A percentile compares a stretch with the other conserved stretches of the same genome.
Evolutionary conservation across 1,140 invertebrate genomes (phyloP).

Genomic region (Vanessa tameamea): DNA sequence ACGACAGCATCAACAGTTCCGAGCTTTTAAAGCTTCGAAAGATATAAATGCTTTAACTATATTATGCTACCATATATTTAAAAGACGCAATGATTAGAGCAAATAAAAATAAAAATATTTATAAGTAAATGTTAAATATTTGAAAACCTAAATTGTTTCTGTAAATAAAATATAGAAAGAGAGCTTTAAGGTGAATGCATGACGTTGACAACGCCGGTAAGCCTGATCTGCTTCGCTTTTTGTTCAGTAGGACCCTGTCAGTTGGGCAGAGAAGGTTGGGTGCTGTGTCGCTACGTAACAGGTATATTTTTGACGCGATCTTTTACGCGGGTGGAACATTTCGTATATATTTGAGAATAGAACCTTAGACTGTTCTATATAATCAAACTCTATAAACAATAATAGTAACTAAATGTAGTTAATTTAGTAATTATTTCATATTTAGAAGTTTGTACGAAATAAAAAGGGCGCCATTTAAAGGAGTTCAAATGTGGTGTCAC

Average conservation of each 20-base stretch:
- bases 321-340: neutral
- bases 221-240: neutral
- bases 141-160: no score
- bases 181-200: neutral
- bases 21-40: constrained; percentile 1
- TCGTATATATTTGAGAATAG: neutral
- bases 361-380: no score
- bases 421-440: no score
- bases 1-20: neutral
- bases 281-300: neutral
- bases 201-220: constrained; percentile 3
- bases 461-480: no score
- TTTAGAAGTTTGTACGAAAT: no score
- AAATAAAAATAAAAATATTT: no score
- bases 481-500: neutral
- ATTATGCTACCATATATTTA: neutral
- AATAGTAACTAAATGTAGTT: no score
- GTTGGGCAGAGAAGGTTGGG: neutral
- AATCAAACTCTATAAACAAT: no score
- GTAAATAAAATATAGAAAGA: neutral
- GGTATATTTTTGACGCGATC: neutral
- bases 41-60: neutral
- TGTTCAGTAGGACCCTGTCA: neutral
- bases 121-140: no score
- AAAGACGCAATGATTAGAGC: no score